Percentiles rank a stretch among this genome's conserved stretches.
Conservation (phyloP, 2,797 vertebrate species). For the Acanthurus leucopareius region DNA sequence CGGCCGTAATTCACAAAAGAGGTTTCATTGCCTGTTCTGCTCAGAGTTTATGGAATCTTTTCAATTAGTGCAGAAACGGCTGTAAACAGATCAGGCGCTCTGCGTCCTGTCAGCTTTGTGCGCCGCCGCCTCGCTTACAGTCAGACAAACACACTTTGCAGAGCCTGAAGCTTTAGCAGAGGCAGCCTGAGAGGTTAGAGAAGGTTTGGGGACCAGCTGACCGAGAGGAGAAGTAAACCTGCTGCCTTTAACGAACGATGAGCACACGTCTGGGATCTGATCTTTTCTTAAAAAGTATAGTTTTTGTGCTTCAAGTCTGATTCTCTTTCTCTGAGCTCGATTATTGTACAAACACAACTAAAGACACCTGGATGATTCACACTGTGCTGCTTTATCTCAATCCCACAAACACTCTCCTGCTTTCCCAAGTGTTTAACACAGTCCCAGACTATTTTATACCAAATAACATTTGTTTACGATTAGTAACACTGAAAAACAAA, state of each 20-base stretch:
- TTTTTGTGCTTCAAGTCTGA: no score
- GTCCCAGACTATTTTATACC: no score
- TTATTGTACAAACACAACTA: no score
- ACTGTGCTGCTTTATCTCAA: no score
- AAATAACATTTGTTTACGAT: no score
- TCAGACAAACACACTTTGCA: constrained; percentile 56
- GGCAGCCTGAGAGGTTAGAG: background rate
- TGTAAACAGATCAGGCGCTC: constrained; percentile 60
- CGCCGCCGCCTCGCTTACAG: constrained; percentile 58
- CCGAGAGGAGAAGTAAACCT: background rate
- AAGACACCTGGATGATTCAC: no score
- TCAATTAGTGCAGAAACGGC: constrained; percentile 60
- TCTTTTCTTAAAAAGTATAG: background rate
- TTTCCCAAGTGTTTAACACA: no score
- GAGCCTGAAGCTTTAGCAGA: constrained; percentile 12
- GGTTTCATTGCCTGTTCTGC: constrained; percentile 62
- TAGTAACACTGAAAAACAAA: no score
- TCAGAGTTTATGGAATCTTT: constrained; percentile 66
- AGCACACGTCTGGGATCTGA: background rate
- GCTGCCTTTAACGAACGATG: background rate
- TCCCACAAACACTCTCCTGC: no score
- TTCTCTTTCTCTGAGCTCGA: no score
- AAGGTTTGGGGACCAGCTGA: constrained; percentile 17
- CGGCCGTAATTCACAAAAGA: constrained; percentile 54
- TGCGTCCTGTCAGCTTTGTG: constrained; percentile 54